Percentiles rank a stretch among this genome's conserved stretches.
These are phyloP conservation scores for Sphenopsis melanotis DNA, from an alignment of 2,797 vertebrate species.

Conservation along the genomic window DNA sequence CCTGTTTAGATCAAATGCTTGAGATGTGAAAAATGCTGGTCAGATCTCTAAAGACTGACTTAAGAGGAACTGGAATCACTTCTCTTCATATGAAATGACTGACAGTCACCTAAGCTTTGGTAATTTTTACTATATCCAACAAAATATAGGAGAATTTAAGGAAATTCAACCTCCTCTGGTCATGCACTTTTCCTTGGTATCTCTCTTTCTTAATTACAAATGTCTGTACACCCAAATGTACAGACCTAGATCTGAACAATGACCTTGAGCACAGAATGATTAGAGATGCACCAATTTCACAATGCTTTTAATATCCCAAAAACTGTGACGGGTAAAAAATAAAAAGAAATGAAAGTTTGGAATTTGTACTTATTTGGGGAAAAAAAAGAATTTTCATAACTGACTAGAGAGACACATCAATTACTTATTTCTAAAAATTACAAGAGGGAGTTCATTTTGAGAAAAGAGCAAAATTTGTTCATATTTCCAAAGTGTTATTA, in stretches of 20 bases:
- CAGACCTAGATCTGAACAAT: background rate
- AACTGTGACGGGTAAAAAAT: background rate
- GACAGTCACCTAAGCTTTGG: background rate
- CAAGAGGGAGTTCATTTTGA: background rate
- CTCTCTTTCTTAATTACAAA: background rate
- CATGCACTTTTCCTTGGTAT: background rate
- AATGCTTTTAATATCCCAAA: background rate
- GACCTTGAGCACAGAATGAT: background rate
- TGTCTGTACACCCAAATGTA: background rate
- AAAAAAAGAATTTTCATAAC: background rate
- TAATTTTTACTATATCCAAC: background rate
- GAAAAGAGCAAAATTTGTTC: background rate
- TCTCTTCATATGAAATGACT: background rate
- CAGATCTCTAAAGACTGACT: background rate
- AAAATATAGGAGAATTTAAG: background rate
- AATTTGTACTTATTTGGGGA: background rate
- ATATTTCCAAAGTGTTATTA: background rate
- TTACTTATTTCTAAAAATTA: background rate
- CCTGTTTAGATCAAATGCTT: background rate
- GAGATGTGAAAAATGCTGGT: background rate
- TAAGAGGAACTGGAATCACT: background rate
- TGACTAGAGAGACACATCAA: background rate
- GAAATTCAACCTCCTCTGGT: background rate
- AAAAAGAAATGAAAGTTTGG: background rate
- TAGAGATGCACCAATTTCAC: background rate